Conservation (phyloP, 2,888 invertebrate genomes). For the Noctua fimbriata region DNA sequence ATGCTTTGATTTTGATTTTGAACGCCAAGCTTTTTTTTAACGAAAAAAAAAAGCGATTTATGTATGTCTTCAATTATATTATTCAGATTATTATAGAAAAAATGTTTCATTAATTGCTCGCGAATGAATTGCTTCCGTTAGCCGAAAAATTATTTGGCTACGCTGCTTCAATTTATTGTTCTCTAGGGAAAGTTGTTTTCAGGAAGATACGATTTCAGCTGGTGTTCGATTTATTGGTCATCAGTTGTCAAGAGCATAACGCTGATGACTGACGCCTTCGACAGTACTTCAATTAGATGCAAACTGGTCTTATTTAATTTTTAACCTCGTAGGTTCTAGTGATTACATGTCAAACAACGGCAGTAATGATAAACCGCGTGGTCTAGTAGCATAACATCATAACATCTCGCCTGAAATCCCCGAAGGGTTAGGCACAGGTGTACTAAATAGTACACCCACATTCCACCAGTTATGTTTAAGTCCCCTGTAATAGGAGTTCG, state of each 20-base stretch:
- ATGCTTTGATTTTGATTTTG: too few relatives aligned
- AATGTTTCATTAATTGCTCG: background rate
- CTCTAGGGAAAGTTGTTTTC: background rate
- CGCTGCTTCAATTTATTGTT: background rate
- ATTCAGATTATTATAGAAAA: background rate
- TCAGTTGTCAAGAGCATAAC: background rate
- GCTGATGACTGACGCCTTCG: background rate
- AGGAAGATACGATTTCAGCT: background rate
- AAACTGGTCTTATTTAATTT: background rate
- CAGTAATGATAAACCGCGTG: background rate
- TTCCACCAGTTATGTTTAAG: too few relatives aligned
- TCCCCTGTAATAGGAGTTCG: background rate
- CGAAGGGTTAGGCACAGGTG: too few relatives aligned
- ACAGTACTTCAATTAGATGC: background rate
- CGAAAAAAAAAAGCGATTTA: too few relatives aligned
- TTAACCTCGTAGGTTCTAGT: background rate
- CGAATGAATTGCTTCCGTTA: background rate
- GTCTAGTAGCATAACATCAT: background rate
- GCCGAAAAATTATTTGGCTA: too few relatives aligned
- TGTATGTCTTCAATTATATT: too few relatives aligned
- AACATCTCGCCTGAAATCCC: background rate
- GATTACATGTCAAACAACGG: background rate
- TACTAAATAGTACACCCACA: too few relatives aligned
- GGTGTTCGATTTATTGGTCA: background rate
- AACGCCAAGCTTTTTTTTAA: too few relatives aligned